phyloP scores from a whole-genome alignment of 2,113 vertebrate species.

The Ammodytes dubius region DNA sequence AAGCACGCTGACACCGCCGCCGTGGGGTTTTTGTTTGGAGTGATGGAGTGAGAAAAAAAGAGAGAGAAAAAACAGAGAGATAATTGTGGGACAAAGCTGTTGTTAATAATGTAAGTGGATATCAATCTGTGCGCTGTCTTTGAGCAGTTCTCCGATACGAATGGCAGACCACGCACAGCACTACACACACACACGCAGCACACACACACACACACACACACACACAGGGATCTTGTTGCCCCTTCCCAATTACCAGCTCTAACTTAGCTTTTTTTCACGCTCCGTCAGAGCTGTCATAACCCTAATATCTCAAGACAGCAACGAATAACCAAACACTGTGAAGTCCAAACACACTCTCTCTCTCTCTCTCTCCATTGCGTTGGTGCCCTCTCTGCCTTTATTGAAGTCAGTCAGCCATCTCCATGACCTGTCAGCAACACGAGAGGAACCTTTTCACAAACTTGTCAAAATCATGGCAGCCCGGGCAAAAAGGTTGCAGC shows the following conservation, averaged over 20 bases:
- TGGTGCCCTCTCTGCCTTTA: slow-evolving; percentile 10
- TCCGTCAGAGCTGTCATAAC: slow-evolving; percentile 60
- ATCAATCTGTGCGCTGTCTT: slow-evolving; percentile 29
- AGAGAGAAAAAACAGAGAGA: not conserved
- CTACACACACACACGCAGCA: too few species aligned
- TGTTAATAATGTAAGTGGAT: slow-evolving; percentile 39
- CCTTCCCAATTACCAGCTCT: slow-evolving; percentile 53
- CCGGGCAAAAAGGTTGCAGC: slow-evolving; percentile 64
- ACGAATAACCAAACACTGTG: slow-evolving; percentile 38
- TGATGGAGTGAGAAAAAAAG: slow-evolving; percentile 27
- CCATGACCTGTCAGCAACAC: slow-evolving; percentile 24
- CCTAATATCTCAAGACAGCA: slow-evolving; percentile 38
- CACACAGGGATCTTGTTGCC: slow-evolving; percentile 25
- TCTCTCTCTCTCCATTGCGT: not conserved
- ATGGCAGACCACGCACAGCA: slow-evolving; percentile 17
- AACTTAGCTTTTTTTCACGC: slow-evolving; percentile 54
- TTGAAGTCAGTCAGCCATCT: slow-evolving; percentile 40
- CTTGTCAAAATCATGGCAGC: slow-evolving; percentile 45
- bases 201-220: too few species aligned
- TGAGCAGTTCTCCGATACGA: slow-evolving; percentile 27
- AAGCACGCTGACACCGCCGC: slow-evolving; percentile 19
- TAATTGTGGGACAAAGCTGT: slow-evolving; percentile 30
- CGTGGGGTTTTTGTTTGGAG: slow-evolving; percentile 3
- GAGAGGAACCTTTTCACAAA: slow-evolving; percentile 65
- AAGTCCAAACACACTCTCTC: slow-evolving; percentile 44